phyloP scores from a whole-genome alignment of 1,140 invertebrate genomes.

The Drosophila parvula region DNA sequence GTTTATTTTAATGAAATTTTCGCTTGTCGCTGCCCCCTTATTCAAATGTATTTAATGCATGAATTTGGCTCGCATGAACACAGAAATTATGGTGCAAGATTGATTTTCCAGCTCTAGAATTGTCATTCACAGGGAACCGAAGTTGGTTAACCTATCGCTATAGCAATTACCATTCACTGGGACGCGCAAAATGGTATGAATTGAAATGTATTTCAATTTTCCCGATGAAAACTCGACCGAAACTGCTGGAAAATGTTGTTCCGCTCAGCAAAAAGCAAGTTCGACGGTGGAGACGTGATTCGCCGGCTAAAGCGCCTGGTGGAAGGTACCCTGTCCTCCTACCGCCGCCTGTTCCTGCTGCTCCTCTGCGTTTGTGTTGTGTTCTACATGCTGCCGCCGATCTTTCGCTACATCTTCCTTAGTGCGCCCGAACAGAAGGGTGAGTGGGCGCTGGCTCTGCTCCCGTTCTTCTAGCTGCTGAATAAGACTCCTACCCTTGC shows the following conservation, averaged over 20 bases:
- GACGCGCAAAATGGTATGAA: slow-evolving; percentile 30
- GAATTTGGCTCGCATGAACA: too few species aligned
- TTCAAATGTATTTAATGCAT: too few species aligned
- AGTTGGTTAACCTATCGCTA: not conserved
- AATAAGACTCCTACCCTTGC: not conserved
- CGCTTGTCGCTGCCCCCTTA: too few species aligned
- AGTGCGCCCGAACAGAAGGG: slow-evolving; percentile 83
- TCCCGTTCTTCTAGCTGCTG: not conserved
- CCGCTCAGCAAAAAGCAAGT: slow-evolving; percentile 82
- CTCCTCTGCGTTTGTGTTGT: slow-evolving; percentile 87
- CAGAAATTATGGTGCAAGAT: not conserved
- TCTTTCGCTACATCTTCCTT: slow-evolving; percentile 87
- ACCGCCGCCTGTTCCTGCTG: slow-evolving; percentile 88
- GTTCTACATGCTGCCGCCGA: slow-evolving; percentile 87
- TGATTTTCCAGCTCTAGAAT: not conserved
- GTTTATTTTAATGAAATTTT: too few species aligned
- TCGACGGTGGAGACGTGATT: slow-evolving; percentile 84
- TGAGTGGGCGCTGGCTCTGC: slow-evolving; percentile 53
- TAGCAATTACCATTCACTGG: slow-evolving; percentile 17
- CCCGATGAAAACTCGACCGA: slow-evolving; percentile 47
- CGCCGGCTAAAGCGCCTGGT: slow-evolving; percentile 86
- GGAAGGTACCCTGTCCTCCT: slow-evolving; percentile 87
- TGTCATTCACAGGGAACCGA: not conserved
- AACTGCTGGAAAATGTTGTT: slow-evolving; percentile 70
- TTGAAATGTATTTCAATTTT: slow-evolving; percentile 51